phyloP scores from a whole-genome alignment of 2,113 vertebrate species.

The Poicephalus gulielmi region DNA sequence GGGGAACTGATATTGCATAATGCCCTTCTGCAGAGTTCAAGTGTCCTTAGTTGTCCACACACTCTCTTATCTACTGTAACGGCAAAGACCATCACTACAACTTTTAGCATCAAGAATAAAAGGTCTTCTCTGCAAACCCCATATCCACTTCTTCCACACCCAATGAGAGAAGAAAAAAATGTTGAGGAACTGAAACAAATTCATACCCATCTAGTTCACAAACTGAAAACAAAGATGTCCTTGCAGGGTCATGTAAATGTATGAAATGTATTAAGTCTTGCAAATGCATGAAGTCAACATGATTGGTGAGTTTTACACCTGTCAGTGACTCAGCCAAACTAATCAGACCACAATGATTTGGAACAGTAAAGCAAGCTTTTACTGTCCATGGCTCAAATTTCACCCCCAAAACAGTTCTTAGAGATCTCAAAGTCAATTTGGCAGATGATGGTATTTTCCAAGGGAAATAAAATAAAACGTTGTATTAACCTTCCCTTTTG shows the following conservation, averaged over 20 bases:
- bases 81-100: background rate
- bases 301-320: background rate
- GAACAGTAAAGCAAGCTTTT: background rate
- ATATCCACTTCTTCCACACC: background rate
- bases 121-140: background rate
- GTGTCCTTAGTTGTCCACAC: background rate
- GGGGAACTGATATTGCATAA: background rate
- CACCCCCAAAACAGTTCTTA: background rate
- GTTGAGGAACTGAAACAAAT: background rate
- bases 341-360: background rate
- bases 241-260: background rate
- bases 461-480: background rate
- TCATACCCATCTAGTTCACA: background rate
- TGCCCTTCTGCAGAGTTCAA: background rate
- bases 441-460: background rate
- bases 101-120: background rate
- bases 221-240: background rate
- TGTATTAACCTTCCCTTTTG: background rate
- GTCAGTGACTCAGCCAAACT: background rate
- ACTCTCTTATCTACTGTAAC: background rate
- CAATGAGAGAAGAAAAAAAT: background rate
- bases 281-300: background rate
- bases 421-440: background rate
- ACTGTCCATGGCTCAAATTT: fast-evolving
- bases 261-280: background rate